Percentiles rank a stretch among this genome's conserved stretches.
phyloP scores from a whole-genome alignment of 2,113 vertebrate genomes.

The Herpailurus yagouaroundi region DNA sequence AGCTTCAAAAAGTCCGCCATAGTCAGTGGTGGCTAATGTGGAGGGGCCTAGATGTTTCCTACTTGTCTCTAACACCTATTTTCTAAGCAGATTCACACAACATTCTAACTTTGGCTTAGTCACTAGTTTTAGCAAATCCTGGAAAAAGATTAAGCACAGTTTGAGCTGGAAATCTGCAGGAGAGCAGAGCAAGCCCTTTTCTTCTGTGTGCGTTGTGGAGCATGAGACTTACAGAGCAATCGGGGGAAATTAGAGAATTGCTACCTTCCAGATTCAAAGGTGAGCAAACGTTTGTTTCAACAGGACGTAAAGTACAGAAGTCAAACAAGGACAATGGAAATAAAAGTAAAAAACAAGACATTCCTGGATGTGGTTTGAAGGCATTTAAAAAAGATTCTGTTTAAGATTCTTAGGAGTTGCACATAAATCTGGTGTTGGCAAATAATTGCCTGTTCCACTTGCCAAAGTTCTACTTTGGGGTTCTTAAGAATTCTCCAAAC shows the following conservation, averaged over 20 bases:
- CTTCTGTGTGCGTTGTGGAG: not conserved
- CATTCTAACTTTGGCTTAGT: not conserved
- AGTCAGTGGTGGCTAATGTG: not conserved
- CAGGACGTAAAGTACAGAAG: not conserved
- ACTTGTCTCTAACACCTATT: not conserved
- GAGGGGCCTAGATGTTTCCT: not conserved
- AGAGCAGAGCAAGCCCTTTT: not conserved
- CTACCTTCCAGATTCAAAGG: not conserved
- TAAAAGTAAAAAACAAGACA: not conserved
- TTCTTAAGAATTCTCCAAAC: not conserved
- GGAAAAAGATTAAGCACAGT: not conserved
- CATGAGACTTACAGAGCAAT: not conserved
- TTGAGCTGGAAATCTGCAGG: not conserved
- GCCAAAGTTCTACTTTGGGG: not conserved
- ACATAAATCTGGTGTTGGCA: not conserved
- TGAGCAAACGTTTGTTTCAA: not conserved
- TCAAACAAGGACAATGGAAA: not conserved
- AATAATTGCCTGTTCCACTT: not conserved
- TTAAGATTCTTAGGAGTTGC: constrained; percentile 14
- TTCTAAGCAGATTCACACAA: not conserved
- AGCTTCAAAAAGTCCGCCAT: not conserved
- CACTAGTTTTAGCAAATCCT: not conserved
- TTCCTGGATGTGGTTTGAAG: not conserved
- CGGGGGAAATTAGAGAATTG: no score
- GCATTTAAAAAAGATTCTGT: not conserved